Conservation (phyloP, 2,888 invertebrate genomes). For the Yponomeuta sedellus region DNA sequence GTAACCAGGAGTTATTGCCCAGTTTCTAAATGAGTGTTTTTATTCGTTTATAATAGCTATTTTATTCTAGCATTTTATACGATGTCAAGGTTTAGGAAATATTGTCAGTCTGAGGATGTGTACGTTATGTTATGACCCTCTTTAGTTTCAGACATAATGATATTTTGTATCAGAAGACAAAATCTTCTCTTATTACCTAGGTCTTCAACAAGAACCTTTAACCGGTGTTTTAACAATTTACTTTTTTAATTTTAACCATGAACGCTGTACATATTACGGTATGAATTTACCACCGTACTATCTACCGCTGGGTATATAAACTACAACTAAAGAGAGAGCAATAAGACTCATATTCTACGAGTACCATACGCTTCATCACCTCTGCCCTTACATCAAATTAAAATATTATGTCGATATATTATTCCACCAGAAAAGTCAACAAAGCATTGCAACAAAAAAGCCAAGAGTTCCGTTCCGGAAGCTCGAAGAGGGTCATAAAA, state of each 20-base stretch:
- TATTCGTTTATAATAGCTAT: not conserved
- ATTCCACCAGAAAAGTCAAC: not conserved
- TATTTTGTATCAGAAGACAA: not conserved
- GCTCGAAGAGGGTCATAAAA: not conserved
- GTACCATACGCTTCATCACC: not conserved
- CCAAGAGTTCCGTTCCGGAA: not conserved
- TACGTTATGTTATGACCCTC: no score
- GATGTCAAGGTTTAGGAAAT: not conserved
- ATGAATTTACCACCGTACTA: no score
- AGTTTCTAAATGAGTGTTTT: slow-evolving; percentile 3
- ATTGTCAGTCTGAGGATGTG: no score
- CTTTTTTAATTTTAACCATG: no score
- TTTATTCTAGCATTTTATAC: not conserved
- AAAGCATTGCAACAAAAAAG: not conserved
- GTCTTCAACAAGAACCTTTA: no score
- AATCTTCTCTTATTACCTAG: no score
- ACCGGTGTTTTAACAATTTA: no score
- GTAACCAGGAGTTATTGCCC: not conserved
- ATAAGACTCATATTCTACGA: no score
- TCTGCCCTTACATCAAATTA: not conserved
- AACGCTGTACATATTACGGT: no score
- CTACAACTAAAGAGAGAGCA: no score
- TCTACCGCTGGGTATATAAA: no score
- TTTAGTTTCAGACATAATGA: no score
- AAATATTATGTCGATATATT: not conserved